Base-by-base conservation (phyloP, 2,113 vertebrate genomes). In the Vidua macroura region DNA sequence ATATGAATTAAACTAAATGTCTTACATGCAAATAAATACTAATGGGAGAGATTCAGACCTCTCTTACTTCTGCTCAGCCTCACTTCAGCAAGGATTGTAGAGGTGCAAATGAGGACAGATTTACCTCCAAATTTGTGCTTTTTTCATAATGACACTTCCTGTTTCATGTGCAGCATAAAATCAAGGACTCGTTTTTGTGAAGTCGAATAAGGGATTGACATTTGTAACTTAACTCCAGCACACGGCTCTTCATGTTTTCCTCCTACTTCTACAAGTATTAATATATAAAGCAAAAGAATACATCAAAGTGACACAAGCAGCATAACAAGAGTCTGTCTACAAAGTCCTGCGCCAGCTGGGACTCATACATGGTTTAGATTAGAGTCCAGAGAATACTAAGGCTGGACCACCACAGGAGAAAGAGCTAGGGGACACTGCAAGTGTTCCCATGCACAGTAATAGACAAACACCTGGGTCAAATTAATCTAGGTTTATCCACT, bases 381-480 rank as follows among this genome's bases (percentile, higher is more conserved):
- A 96, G 84, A 89, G 72, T 64, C 86, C 72, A 66, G 67, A 77
- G 60, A 69, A 92, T 75, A 30, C 90, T 85, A 7, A 43, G 46
- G 13, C 56, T 88, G 93, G 96, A 97, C 96, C 94, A 97, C 97
- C 96, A 0, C 89, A 48, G 92, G 86, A 93, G 92, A 90, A 95
- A 91, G 68, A 55, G 80, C 73, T 51, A 67, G n/a, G 66, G 94
- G 96, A 97, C 92, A 94, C 90, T 68, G 46, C 85, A 94, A 94
- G 86, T 86, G 82, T 83, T 97, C 91, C 91, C 96, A 94, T 91
- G 92, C 84, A 43, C 35, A 21, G 15, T 28, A 73, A 86, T 96
- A 95, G 88, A 92, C 86, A 88, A 97, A 94, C 97, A 97, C 95
- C 96, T 97, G 96, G 91, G 46, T 84, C 93, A 93, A 95, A 97